Conservation (phyloP, 35 echinoderm and acorn worm species). For the Strongylocentrotus purpuratus region DNA sequence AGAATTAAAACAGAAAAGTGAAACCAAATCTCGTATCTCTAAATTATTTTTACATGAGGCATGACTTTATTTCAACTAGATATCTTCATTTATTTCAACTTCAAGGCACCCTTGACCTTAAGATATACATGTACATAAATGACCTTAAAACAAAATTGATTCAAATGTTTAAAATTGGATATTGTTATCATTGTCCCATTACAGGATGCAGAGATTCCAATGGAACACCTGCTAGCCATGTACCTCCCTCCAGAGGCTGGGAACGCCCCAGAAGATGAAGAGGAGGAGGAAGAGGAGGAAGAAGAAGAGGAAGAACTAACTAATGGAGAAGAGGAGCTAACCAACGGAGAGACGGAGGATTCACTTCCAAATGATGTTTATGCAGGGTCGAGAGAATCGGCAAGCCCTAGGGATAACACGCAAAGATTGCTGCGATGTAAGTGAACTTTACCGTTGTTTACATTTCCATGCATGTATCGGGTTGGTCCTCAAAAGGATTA, state of each 20-base stretch:
- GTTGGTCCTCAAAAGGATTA: no score
- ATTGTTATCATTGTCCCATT: background rate
- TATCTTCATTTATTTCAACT: no score
- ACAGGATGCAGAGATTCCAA: constrained; percentile 95
- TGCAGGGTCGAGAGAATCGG: constrained; percentile 12
- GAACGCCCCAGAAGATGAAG: constrained; percentile 36
- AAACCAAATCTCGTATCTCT: no score
- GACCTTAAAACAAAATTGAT: no score
- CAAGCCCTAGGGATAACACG: constrained; percentile 50
- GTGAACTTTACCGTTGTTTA: background rate
- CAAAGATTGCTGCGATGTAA: constrained; percentile 94
- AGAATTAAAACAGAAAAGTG: no score
- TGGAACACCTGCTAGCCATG: constrained; percentile 89
- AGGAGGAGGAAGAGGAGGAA: constrained; percentile 56
- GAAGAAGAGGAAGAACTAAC: constrained; percentile 44
- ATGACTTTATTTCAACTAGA: no score
- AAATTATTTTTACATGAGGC: no score
- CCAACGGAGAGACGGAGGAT: constrained; percentile 34
- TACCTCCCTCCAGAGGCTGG: constrained; percentile 58
- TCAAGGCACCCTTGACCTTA: no score
- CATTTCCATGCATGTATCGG: background rate
- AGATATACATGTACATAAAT: no score
- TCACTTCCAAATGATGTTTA: constrained; percentile 59
- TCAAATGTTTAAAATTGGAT: no score
- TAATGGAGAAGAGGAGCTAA: constrained; percentile 48